Conservation (phyloP, 2,113 vertebrate genomes). For the Heteronetta atricapilla region DNA sequence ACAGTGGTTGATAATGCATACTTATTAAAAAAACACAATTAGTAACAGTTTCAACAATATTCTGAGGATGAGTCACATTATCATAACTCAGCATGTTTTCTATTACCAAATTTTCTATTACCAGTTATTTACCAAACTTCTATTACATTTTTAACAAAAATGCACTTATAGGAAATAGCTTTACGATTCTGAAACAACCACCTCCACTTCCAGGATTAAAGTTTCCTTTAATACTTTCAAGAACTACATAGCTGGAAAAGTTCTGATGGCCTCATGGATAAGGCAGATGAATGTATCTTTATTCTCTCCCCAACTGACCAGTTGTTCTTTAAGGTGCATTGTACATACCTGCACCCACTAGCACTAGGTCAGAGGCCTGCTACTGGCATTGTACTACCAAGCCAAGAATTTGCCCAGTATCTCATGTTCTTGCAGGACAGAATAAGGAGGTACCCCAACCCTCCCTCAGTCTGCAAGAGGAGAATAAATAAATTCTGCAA, state of each 20-base stretch:
- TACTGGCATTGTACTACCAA: accelerated
- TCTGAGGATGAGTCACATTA: not conserved
- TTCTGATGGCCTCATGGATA: not conserved
- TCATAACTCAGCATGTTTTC: not conserved
- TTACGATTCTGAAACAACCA: not conserved
- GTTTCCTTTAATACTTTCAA: not conserved
- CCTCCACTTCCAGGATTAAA: not conserved
- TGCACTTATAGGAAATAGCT: not conserved
- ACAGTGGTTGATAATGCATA: not conserved
- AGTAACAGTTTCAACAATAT: not conserved
- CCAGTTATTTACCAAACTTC: not conserved
- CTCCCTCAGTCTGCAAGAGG: not conserved
- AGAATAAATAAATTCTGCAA: not conserved
- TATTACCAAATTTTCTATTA: not conserved
- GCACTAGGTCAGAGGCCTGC: not conserved
- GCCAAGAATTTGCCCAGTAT: accelerated
- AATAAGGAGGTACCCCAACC: not conserved
- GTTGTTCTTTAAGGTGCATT: not conserved
- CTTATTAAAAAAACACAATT: not conserved
- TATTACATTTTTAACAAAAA: not conserved
- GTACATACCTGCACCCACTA: not conserved
- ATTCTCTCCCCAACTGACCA: not conserved
- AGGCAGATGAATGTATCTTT: not conserved
- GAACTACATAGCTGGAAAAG: not conserved
- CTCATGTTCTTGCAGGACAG: not conserved